Conservation (phyloP, 2,797 vertebrate genomes). For the Sebastes oblongus region DNA sequence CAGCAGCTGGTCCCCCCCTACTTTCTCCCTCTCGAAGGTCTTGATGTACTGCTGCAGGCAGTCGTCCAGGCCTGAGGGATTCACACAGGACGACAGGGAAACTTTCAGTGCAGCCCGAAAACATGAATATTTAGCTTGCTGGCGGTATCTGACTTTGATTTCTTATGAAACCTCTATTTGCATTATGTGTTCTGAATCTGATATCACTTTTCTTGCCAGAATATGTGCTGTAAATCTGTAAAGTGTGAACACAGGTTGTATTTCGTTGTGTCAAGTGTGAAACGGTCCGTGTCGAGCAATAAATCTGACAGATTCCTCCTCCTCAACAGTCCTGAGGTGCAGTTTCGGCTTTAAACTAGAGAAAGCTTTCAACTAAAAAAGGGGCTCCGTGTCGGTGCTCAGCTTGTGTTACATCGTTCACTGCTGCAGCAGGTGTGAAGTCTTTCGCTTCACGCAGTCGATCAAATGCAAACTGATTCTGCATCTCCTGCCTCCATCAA, state of each 20-base stretch:
- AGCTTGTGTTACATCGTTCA: conserved; percentile 47
- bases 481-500: not conserved
- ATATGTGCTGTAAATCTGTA: conserved; percentile 28
- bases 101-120: conserved; percentile 25
- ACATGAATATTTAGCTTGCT: not conserved
- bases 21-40: conserved; percentile 97
- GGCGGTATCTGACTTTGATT: not conserved
- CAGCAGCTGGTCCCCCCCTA: conserved; percentile 95
- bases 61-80: conserved; percentile 92
- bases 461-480: conserved; percentile 23
- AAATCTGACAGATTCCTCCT: conserved; percentile 53
- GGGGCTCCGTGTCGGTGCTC: conserved; percentile 8
- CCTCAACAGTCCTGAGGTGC: conserved; percentile 30
- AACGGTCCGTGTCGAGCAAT: conserved; percentile 32
- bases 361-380: conserved; percentile 33
- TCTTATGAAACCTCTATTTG: conserved; percentile 35
- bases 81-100: conserved; percentile 17
- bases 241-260: conserved; percentile 48
- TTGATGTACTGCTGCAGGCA: conserved; percentile 98
- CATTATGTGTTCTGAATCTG: conserved; percentile 18
- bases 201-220: conserved; percentile 17
- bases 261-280: conserved; percentile 51
- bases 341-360: conserved; percentile 37
- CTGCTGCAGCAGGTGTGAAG: conserved; percentile 54
- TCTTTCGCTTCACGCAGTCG: conserved; percentile 24